Percentiles rank a stretch among this genome's conserved stretches.
Conservation (phyloP, 2,888 invertebrate genomes). For the Lasioglossum villosulum region DNA sequence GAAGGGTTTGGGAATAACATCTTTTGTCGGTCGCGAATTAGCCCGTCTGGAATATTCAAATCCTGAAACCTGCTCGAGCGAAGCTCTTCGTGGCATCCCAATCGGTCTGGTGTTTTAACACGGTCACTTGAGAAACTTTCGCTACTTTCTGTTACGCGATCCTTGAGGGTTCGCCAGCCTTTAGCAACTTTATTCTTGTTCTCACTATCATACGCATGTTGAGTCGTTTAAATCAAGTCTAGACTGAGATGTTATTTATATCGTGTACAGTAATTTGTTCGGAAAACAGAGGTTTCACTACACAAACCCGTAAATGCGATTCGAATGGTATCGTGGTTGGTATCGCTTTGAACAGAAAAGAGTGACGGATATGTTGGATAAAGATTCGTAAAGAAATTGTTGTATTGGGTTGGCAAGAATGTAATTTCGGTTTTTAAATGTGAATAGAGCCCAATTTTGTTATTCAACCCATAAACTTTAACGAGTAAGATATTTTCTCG, state of each 20-base stretch:
- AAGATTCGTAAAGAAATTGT: no score
- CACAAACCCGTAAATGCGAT: background rate
- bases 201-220: background rate
- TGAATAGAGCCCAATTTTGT: no score
- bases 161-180: background rate
- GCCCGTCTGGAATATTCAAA: conserved; percentile 77
- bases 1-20: conserved; percentile 75
- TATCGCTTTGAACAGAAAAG: no score
- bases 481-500: no score
- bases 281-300: background rate
- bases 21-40: conserved; percentile 82
- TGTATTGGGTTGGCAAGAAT: no score
- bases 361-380: no score
- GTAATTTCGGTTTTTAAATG: no score
- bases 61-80: conserved; percentile 60
- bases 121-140: background rate
- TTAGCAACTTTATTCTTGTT: background rate
- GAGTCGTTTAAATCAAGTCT: background rate
- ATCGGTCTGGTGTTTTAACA: conserved; percentile 27
- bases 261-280: background rate
- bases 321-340: no score
- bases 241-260: no score
- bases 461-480: no score
- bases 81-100: conserved; percentile 70
- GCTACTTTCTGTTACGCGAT: background rate